A percentile compares a stretch with the other conserved stretches of the same genome.
These are phyloP conservation scores for Drosophila equinoxialis DNA, from an alignment of 1,140 invertebrate species.

Conservation along the genomic window DNA sequence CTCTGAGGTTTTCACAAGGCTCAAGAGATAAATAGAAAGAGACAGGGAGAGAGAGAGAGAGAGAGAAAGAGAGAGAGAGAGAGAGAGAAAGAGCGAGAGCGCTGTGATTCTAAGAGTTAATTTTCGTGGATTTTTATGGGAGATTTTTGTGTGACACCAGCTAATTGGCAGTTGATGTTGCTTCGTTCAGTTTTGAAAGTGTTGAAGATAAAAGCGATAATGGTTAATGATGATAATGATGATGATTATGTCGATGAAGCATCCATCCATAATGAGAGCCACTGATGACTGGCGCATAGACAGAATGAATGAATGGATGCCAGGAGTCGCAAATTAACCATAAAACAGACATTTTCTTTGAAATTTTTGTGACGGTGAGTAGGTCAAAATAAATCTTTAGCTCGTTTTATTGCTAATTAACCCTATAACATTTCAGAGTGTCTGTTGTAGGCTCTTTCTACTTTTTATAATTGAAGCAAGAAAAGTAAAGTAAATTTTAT, in stretches of 20 bases:
- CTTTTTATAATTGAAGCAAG: no score
- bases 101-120: slow-evolving; percentile 29
- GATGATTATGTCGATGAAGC: neutral
- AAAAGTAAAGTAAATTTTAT: no score
- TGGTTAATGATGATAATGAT: slow-evolving; percentile 38
- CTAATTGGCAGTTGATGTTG: slow-evolving; percentile 54
- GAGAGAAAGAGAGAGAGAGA: neutral
- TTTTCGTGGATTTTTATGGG: slow-evolving; percentile 27
- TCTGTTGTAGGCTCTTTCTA: no score
- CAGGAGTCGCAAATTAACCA: neutral
- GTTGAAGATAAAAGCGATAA: slow-evolving; percentile 31
- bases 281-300: neutral
- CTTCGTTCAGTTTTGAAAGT: slow-evolving; percentile 24
- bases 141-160: slow-evolving; percentile 38
- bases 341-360: slow-evolving; percentile 1
- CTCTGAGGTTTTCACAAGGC: slow-evolving; percentile 3
- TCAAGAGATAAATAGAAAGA: neutral
- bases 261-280: slow-evolving; percentile 5
- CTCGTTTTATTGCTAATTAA: no score
- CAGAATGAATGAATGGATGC: neutral
- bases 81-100: neutral
- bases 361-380: neutral
- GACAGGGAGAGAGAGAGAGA: neutral
- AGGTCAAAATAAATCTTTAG: no score
- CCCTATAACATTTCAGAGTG: no score